phyloP scores from a whole-genome alignment of 2,797 vertebrate species.

The Pristis pectinata region DNA sequence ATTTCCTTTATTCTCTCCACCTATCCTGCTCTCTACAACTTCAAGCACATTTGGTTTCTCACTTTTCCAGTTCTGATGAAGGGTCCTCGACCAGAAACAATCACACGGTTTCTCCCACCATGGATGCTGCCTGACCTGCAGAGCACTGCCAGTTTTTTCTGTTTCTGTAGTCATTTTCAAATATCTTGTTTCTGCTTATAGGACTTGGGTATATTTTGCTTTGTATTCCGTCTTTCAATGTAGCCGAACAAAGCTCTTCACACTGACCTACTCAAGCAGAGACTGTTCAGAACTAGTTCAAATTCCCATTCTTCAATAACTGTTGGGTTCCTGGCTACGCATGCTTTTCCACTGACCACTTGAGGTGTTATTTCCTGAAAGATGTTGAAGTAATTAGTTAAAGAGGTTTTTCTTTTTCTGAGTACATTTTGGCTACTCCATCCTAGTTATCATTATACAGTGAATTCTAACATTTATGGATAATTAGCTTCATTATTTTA shows the following conservation, averaged over 20 bases:
- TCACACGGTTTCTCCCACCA: too few species aligned
- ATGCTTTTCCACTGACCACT: neutral
- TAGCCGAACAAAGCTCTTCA: neutral
- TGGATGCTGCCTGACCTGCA: neutral
- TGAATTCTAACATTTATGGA: neutral
- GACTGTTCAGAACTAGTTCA: neutral
- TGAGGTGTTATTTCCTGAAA: neutral
- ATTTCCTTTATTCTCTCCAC: too few species aligned
- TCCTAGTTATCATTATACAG: neutral
- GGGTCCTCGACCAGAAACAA: too few species aligned
- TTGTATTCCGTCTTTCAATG: neutral
- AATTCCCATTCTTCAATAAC: neutral
- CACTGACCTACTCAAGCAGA: neutral
- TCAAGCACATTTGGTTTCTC: too few species aligned
- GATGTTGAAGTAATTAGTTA: neutral
- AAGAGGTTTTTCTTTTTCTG: neutral
- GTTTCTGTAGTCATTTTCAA: neutral
- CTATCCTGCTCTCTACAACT: too few species aligned
- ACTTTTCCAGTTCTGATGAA: too few species aligned
- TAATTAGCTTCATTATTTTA: neutral
- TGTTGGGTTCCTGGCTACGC: neutral
- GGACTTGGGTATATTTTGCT: too few species aligned
- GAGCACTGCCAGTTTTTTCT: neutral
- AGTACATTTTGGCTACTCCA: neutral
- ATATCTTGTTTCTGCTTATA: neutral